These are phyloP conservation scores for Anhinga anhinga DNA, from an alignment of 2,113 vertebrate species.

Conservation along the genomic window DNA sequence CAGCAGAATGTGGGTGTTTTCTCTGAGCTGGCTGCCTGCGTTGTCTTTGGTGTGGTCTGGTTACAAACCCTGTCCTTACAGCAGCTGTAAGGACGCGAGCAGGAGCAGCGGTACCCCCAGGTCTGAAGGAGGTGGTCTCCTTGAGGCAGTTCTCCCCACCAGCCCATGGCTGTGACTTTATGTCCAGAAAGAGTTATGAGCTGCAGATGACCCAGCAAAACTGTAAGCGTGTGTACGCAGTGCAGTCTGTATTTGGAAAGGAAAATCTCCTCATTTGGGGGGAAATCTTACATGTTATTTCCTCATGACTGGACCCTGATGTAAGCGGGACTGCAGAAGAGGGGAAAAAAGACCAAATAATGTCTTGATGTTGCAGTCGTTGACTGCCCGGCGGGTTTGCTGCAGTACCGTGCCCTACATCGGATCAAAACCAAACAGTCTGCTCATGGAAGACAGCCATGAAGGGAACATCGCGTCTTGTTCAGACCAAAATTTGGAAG, in stretches of 20 bases:
- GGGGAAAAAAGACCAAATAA: not conserved
- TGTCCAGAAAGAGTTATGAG: not conserved
- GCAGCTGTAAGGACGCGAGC: accelerated
- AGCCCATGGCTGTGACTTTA: not conserved
- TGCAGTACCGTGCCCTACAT: not conserved
- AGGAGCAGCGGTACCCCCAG: not conserved
- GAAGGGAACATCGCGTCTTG: not conserved
- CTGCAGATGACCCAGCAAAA: not conserved
- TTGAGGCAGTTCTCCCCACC: accelerated
- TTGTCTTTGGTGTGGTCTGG: not conserved
- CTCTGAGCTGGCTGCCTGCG: not conserved
- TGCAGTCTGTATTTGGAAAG: not conserved
- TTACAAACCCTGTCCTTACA: not conserved
- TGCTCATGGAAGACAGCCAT: not conserved
- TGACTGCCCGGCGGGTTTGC: not conserved
- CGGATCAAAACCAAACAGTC: not conserved
- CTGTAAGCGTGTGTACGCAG: accelerated
- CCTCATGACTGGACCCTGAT: not conserved
- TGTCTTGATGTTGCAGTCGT: not conserved
- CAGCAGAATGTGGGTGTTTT: not conserved
- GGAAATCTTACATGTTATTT: not conserved
- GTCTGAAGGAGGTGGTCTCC: not conserved
- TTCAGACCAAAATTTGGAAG: not conserved
- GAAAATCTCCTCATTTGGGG: not conserved
- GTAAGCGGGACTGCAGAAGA: not conserved